A percentile compares a stretch with the other conserved stretches of the same genome.
Evolutionary conservation across 1,140 invertebrate genomes (phyloP).

Genomic region (Drosophila tristis): DNA sequence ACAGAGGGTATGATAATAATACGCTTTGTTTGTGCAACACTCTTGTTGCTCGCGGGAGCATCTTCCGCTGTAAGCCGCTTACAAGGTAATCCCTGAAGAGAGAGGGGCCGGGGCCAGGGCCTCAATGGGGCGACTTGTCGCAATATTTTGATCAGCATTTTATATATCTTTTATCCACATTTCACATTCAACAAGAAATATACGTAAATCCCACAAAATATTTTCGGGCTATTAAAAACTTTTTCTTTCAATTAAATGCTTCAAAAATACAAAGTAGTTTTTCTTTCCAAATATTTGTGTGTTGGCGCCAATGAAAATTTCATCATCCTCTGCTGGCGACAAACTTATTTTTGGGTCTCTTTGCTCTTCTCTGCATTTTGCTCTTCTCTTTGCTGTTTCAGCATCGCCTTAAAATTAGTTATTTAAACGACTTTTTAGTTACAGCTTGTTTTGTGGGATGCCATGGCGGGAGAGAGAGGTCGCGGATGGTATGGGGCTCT

Average conservation of each 20-base stretch:
- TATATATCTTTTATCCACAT: conserved; percentile 26
- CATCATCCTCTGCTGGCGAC: conserved; percentile 41
- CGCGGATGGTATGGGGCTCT: conserved; percentile 12
- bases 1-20: not conserved
- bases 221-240: conserved; percentile 63
- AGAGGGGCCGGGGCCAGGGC: too few relatives aligned
- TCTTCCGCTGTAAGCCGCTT: conserved; percentile 64
- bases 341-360: conserved; percentile 50
- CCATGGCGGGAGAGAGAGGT: not conserved
- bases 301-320: conserved; percentile 62
- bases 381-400: conserved; percentile 23
- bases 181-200: conserved; percentile 36
- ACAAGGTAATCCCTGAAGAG: conserved; percentile 43
- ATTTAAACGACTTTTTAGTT: conserved; percentile 60
- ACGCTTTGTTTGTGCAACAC: conserved; percentile 3
- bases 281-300: conserved; percentile 15
- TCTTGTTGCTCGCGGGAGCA: conserved; percentile 19
- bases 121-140: conserved; percentile 42
- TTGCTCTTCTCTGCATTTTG: conserved; percentile 18
- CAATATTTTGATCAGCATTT: conserved; percentile 73
- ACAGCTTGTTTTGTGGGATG: not conserved
- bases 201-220: conserved; percentile 61
- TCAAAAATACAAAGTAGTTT: conserved; percentile 31
- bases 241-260: conserved; percentile 72
- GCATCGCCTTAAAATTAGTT: conserved; percentile 63